Evolutionary conservation across 2,113 vertebrate genomes (phyloP).

Genomic region (Numida meleagris): DNA sequence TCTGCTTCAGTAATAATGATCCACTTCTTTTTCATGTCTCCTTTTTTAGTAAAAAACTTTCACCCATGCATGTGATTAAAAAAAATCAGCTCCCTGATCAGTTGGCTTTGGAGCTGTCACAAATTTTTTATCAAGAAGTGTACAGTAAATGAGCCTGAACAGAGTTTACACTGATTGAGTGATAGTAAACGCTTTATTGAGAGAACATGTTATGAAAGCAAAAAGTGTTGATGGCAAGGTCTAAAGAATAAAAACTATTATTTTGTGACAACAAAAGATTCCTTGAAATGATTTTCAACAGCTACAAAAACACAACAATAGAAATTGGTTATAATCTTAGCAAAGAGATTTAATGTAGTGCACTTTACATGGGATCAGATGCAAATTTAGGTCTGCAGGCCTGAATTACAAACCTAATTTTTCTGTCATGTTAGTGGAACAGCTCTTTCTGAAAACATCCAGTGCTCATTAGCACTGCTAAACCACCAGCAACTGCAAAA

Average conservation of each 20-base stretch:
- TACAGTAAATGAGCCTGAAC: background rate
- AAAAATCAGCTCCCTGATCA: background rate
- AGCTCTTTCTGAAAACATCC: background rate
- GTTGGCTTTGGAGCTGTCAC: slow-evolving; percentile 9
- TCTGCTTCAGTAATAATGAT: slow-evolving; percentile 23
- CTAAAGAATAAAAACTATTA: background rate
- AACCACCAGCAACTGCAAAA: background rate
- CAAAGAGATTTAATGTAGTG: background rate
- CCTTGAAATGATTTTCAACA: background rate
- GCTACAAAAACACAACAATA: background rate
- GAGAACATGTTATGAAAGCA: background rate
- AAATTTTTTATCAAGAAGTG: background rate
- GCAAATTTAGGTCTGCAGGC: background rate
- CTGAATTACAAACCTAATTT: background rate
- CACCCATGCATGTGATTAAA: slow-evolving; percentile 15
- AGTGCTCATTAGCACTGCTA: too few species aligned
- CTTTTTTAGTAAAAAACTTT: slow-evolving; percentile 35
- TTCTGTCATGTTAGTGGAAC: background rate
- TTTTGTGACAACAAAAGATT: slow-evolving; percentile 9
- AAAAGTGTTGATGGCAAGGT: background rate
- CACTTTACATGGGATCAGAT: background rate
- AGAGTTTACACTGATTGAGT: background rate
- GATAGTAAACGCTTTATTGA: background rate
- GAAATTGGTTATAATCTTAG: background rate
- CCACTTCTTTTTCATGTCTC: slow-evolving; percentile 6